Evolutionary conservation across 2,113 vertebrate genomes (phyloP), one percentile per base, ranked within the genome.

Genomic region (Astatoreochromis straeleni): DNA sequence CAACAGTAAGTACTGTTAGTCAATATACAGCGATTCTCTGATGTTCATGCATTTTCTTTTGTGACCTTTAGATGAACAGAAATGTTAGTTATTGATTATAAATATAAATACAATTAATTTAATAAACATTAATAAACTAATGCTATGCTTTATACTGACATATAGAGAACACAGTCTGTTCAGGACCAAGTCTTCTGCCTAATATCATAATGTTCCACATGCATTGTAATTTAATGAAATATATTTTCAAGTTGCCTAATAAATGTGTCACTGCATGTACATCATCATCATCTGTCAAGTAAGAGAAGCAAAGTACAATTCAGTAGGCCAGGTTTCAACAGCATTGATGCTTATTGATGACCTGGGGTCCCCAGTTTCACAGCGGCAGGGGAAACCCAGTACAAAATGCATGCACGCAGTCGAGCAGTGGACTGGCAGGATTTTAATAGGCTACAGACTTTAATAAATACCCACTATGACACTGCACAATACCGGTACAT

Each of bases 311-410:
- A 68, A 21, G 7, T 24, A 70, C 35, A 70, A 24, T 70, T 70
- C 63, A 70, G 19, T 14, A 42, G 11, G 17, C 2, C 60, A 35
- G 60, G 33, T 42, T 42, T 42, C 35, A 40, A 70, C 63, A 70
- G n/a, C 3, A 6, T 14, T 24, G n/a, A 70, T 70, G 19, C 4
- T 3, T 40, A 13, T 21, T 21, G 10, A 68, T 68, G 33, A 21
- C 19, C 19, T 68, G 63, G 33, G 19, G 63, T 68, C 2, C 0
- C 33, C 60, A n/a, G 60, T n/a, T 38, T 65, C 33, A 65, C 60
- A 38, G 4, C 3, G 0, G 33, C 0, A 38, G 7, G 2, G 33
- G 33, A 65, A 38, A 0, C 33, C 2, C 33, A 68, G 7, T 14
- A 40, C 63, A 68, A 40, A 68, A 21, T n/a, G 2, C 33, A 68